A percentile compares a stretch with the other conserved stretches of the same genome.
phyloP scores from a whole-genome alignment of 2,888 invertebrate genomes.

The Scaptomyza tumidula region DNA sequence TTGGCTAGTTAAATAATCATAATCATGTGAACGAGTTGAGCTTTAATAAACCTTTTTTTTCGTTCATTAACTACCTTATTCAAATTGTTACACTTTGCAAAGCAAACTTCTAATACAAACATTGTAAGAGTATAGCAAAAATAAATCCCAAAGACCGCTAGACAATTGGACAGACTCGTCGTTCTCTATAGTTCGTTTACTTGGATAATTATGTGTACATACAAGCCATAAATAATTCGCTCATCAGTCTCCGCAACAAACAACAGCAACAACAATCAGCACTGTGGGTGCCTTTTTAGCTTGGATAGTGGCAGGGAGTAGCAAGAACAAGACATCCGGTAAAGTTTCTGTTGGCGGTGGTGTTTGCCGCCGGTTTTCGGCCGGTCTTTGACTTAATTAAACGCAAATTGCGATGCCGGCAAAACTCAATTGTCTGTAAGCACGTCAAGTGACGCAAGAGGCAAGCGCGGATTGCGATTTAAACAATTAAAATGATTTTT shows the following conservation, averaged over 20 bases:
- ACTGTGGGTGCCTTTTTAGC: constrained; percentile 40
- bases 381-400: constrained; percentile 72
- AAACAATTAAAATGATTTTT: constrained; percentile 59
- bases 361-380: constrained; percentile 24
- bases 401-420: constrained; percentile 74
- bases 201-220: constrained; percentile 76
- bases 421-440: constrained; percentile 60
- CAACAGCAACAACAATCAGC: constrained; percentile 33
- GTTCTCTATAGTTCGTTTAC: constrained; percentile 28
- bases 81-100: neutral
- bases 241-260: constrained; percentile 54
- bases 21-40: constrained; percentile 8
- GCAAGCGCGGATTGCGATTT: constrained; percentile 10
- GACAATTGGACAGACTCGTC: constrained; percentile 32
- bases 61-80: neutral
- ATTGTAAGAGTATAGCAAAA: constrained; percentile 18
- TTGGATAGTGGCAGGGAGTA: constrained; percentile 22
- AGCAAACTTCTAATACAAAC: neutral
- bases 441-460: constrained; percentile 36
- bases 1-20: constrained; percentile 1
- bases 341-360: constrained; percentile 26
- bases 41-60: neutral
- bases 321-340: constrained; percentile 74
- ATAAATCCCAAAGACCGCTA: constrained; percentile 25
- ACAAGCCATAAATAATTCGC: constrained; percentile 78